A percentile compares a stretch with the other conserved stretches of the same genome.
phyloP scores from a whole-genome alignment of 2,113 vertebrate species.

The Clarias macrocephalus region DNA sequence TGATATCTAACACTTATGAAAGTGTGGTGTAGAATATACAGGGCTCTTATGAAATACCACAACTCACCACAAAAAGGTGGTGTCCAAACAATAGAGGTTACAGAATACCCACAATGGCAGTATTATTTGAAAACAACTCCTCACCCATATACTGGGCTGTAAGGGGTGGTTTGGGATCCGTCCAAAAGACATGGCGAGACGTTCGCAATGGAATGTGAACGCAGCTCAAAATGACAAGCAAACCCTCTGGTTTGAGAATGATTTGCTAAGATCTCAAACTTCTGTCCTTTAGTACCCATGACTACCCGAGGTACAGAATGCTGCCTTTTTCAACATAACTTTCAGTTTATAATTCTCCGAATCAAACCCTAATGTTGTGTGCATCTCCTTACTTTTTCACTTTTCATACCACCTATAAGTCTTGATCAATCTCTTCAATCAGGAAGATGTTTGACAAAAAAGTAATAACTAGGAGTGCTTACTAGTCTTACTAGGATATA shows the following conservation, averaged over 20 bases:
- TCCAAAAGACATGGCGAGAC: constrained; percentile 1
- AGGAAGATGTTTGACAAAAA: no score
- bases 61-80: not conserved
- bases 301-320: not conserved
- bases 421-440: no score
- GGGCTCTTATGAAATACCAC: not conserved
- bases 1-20: not conserved
- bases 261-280: not conserved
- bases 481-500: no score
- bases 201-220: not conserved
- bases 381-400: no score
- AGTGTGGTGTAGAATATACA: not conserved
- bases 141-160: not conserved
- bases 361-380: no score
- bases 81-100: constrained; percentile 1
- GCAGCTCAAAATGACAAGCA: not conserved
- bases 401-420: no score
- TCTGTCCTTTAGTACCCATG: not conserved
- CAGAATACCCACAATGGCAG: not conserved
- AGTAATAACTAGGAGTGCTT: no score
- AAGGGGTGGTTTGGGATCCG: not conserved
- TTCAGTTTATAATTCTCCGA: not conserved
- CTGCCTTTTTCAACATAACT: not conserved
- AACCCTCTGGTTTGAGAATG: not conserved
- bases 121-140: not conserved